Evolutionary conservation across 2,888 invertebrate species (phyloP).

Genomic region (Drosophila birchii): DNA sequence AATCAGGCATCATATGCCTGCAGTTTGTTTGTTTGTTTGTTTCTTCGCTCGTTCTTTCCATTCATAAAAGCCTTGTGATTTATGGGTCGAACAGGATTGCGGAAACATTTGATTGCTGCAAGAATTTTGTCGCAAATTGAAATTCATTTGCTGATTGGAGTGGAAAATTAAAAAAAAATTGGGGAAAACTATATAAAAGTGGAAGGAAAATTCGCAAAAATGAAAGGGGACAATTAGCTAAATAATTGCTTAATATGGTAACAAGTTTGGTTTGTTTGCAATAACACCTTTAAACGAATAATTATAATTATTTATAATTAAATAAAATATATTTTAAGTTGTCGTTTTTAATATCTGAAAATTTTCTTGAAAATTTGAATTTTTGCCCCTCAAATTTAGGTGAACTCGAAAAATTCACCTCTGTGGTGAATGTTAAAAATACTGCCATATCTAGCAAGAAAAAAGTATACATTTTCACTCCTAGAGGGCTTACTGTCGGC

Average conservation of each 20-base stretch:
- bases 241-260: not conserved
- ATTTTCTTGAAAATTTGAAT: not conserved
- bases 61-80: slow-evolving; percentile 49
- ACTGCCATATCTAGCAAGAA: not conserved
- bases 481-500: not conserved
- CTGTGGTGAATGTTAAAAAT: not conserved
- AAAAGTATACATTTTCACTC: not conserved
- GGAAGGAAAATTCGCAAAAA: not conserved
- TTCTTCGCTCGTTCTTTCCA: slow-evolving; percentile 15
- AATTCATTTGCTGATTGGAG: slow-evolving; percentile 25
- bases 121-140: slow-evolving; percentile 28
- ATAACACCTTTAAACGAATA: not conserved
- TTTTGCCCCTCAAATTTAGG: too few relatives aligned
- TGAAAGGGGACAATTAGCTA: not conserved
- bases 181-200: not conserved
- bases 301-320: too few relatives aligned
- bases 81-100: slow-evolving; percentile 37
- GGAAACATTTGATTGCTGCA: slow-evolving; percentile 34
- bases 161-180: slow-evolving; percentile 5
- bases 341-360: not conserved
- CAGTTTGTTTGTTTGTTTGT: slow-evolving; percentile 19
- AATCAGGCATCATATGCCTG: slow-evolving; percentile 3
- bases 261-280: not conserved
- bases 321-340: not conserved
- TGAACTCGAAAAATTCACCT: not conserved